These are phyloP conservation scores for Pseudomugil tenellus DNA, from an alignment of 2,797 vertebrate genomes.

Conservation along the genomic window DNA sequence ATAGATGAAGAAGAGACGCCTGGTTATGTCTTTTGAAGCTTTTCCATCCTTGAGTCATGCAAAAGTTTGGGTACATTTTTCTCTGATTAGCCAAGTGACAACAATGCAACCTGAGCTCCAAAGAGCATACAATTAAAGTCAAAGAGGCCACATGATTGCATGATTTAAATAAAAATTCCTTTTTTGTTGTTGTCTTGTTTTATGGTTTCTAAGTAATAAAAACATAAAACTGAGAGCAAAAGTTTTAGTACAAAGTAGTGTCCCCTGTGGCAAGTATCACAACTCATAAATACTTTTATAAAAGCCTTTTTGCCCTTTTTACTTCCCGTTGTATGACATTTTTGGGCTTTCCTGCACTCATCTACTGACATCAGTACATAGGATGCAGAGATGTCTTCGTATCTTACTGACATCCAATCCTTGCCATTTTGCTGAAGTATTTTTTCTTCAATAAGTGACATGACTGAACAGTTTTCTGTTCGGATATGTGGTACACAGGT, in stretches of 20 bases:
- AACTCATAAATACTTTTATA: background rate
- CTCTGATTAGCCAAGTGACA: background rate
- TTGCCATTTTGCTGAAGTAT: background rate
- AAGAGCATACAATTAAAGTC: background rate
- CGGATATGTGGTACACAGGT: too few species aligned
- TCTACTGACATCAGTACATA: background rate
- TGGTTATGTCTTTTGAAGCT: background rate
- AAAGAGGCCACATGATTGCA: background rate
- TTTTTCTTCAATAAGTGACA: background rate
- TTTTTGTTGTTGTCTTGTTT: background rate
- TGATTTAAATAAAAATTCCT: background rate
- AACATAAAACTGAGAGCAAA: background rate
- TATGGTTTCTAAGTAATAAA: background rate
- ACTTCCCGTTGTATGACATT: background rate
- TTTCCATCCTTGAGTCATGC: background rate
- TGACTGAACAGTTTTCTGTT: background rate
- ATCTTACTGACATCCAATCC: background rate
- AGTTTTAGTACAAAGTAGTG: background rate
- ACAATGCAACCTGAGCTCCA: background rate
- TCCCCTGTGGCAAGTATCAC: slow-evolving; percentile 2
- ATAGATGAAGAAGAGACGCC: background rate
- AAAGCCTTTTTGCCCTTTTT: background rate
- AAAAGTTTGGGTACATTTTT: background rate
- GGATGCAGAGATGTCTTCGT: background rate
- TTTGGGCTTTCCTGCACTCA: background rate